Base-by-base conservation (phyloP, 2,797 vertebrate species). In the Urocyon cinereoargenteus region DNA sequence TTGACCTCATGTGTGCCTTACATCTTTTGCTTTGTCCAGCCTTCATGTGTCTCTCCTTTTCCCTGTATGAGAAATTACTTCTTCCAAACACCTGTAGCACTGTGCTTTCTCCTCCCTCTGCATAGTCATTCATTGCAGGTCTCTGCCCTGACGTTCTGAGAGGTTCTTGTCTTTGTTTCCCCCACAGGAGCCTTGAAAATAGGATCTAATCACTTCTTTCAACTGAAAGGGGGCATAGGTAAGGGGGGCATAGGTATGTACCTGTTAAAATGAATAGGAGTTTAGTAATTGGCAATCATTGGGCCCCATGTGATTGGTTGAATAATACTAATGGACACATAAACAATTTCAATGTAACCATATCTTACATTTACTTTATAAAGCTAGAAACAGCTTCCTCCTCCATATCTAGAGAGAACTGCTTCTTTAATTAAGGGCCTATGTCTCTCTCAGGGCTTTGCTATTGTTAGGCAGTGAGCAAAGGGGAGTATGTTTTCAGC, bases 121-220 rank as follows among this genome's bases (percentile, higher is more conserved):
- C 22, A 18, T 4, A 40, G 55, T 19, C 14, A 36, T 31, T 70
- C 16, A 0, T 75, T 45, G 26, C 49, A 15, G 19, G n/a, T 73
- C 87, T 89, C 55, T 59, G 15, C 68, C n/a, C 45, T 94, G 83
- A 45, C 2, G 31, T 45, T 26, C 22, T 21, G 0, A 9, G 10
- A 82, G 22, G 45, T 21, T 91, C 55, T 90, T 88, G n/a, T 51
- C n/a, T 72, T 91, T 90, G 59, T 90, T 70, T 88, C 55, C 21
- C 21, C 18, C 2, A n/a, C 19, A 49, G 86, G 61, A 88, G 3
- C 61, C 92, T 51, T 77, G 36, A 55, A 66, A 61, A 51, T 36
- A 82, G 64, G 10, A 81, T 85, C 62, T 51, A 28, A 24, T 78
- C 77, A 87, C 61, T 62, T 81, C 51, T 34, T 93, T 91, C 53